Evolutionary conservation across 2,888 invertebrate genomes (phyloP).

Genomic region (Axea sp.): DNA sequence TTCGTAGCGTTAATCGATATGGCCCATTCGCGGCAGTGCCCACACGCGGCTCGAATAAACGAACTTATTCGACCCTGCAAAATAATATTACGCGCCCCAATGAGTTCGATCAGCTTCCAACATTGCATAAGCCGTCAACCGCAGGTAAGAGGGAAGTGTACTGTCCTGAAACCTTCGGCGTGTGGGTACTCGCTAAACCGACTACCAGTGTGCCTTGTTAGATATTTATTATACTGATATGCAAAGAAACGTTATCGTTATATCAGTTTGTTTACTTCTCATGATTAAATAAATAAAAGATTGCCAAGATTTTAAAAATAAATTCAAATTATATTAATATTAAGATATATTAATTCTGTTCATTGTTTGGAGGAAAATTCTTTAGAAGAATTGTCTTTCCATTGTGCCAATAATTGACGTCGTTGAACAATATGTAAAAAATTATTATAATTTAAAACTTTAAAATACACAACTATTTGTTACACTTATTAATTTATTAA

Average conservation of each 20-base stretch:
- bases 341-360: no score
- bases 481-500: no score
- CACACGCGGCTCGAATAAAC: constrained; percentile 72
- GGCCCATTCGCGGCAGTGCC: constrained; percentile 66
- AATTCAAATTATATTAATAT: no score
- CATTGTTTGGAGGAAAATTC: no score
- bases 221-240: constrained; percentile 20
- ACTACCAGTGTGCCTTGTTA: constrained; percentile 9
- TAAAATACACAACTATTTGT: no score
- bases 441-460: no score
- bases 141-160: constrained; percentile 67
- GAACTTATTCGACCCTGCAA: constrained; percentile 76
- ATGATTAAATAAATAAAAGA: no score
- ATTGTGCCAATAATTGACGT: no score
- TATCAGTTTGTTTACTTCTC: background rate
- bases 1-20: constrained; percentile 69
- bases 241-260: background rate
- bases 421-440: no score
- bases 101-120: constrained; percentile 76
- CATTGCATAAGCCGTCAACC: constrained; percentile 76
- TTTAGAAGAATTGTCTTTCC: no score
- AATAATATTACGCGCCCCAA: constrained; percentile 76
- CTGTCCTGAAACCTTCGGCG: constrained; percentile 39
- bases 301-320: no score
- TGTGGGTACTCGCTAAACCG: constrained; percentile 17